Evolutionary conservation across 1,140 invertebrate genomes (phyloP), one percentile per base, ranked within the genome.

Genomic region (Parasteatoda tepidariorum): DNA sequence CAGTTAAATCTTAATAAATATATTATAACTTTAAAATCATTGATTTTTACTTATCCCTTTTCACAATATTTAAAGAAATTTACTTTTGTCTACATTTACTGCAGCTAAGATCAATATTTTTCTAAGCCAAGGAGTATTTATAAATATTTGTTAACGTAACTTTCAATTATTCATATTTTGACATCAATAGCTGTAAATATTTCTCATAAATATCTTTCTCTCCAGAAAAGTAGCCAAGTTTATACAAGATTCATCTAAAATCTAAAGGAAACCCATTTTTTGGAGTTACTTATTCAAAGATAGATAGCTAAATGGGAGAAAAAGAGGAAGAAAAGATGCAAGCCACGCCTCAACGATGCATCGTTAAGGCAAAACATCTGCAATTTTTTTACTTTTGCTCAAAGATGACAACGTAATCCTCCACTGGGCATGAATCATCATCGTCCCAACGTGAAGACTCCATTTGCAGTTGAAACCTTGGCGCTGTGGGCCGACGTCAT

Each of bases 281-380:
- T 64, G 31, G 11, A n/a, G n/a, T n/a, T n/a, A n/a, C 62, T 9
- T n/a, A 18, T 33, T n/a, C 34, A 33, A 7, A 22, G 24, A 61
- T 26, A 61, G 22, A 66, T 9, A 15, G 34, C 15, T n/a, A 64
- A 31, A n/a, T 15, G 24, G 28, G 34, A 18, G 7, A 18, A 33
- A 28, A 7, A 61, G 28, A 24, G 7, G 28, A 61, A 61, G 28
- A 67, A 67, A 67, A 67, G 18, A 4, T n/a, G n/a, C n/a, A n/a
- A n/a, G n/a, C n/a, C 28, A 15, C 38, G 9, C 26, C 41, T 70
- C 67, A 70, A 70, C 67, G 67, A 54, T 26, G 13, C 28, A 22
- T 41, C 67, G 67, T 70, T 70, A 70, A 34, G 9, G 30, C 24
- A 33, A 38, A 67, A 31, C 64, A 67, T 67, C 67, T 70, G 67